Base-by-base conservation (phyloP, 2,888 invertebrate genomes). In the Hydraecia micacea region DNA sequence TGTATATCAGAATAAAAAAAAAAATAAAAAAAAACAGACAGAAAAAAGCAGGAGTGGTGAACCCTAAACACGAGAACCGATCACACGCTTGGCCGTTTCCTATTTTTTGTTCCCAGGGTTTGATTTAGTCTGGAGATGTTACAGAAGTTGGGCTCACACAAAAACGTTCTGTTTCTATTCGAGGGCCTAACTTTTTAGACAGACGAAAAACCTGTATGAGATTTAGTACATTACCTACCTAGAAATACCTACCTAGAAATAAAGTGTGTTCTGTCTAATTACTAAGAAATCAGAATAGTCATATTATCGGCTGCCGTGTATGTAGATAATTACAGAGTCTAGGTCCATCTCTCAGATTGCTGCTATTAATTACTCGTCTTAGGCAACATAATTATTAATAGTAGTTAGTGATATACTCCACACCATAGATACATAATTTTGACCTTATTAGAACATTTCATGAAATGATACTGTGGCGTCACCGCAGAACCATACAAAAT, bases 101-200 rank as follows among this genome's bases (percentile, higher is more conserved):
- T 21, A 67, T 52, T 77, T 67, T 87, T 86, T 86, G 69, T 87
- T 18, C 18, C 52, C 36, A n/a, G 60, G 66, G 49, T 87, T 86
- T 78, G 73, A 81, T 87, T 85, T 88, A 86, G 87, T 88, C 78
- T 69, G 63, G 83, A 75, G 74, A 67, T 81, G 88, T 81, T 72
- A 69, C 77, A 73, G 73, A 86, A 82, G 71, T 71, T 87, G n/a
- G 55, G 58, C 68, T 75, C 36, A 67, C 75, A 81, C 67, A 81
- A 60, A 80, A 85, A 77, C 71, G 39, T 42, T 74, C 36, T 42
- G 84, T 84, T 71, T 55, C 67, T 52, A 39, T 73, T 74, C 58
- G 42, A 28, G 2, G 13, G 60, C n/a, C 73, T 73, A 32, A 60
- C 63, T 69, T 83, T 55, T 67, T 71, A 46, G 28, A 2, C 42